Evolutionary conservation across 2,888 invertebrate genomes (phyloP).

Genomic region (Hyalella azteca): DNA sequence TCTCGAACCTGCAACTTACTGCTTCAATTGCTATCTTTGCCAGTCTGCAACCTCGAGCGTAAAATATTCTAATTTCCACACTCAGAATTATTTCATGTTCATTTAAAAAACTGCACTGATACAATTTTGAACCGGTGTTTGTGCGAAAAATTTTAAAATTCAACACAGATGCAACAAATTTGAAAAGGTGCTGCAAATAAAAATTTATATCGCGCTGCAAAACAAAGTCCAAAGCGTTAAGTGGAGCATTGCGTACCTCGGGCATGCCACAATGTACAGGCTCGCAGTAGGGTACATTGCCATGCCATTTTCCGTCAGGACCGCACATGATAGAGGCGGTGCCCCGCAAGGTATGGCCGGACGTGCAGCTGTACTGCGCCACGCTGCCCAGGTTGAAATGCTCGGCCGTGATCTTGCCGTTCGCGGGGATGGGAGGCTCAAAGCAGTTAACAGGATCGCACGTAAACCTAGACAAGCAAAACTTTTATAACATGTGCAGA

Average conservation of each 20-base stretch:
- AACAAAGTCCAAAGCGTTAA: no score
- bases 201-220: no score
- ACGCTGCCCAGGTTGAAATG: slow-evolving; percentile 54
- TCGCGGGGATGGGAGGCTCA: slow-evolving; percentile 49
- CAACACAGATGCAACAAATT: no score
- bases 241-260: slow-evolving; percentile 50
- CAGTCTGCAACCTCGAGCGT: no score
- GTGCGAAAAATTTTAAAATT: no score
- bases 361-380: slow-evolving; percentile 51
- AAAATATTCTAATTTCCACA: no score
- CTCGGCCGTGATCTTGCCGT: slow-evolving; percentile 55
- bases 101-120: no score
- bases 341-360: slow-evolving; percentile 52
- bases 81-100: no score
- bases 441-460: slow-evolving; percentile 56
- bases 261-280: slow-evolving; percentile 59
- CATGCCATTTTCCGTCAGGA: slow-evolving; percentile 59
- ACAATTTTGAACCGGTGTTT: no score
- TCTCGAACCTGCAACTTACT: no score
- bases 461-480: slow-evolving; percentile 40
- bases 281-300: slow-evolving; percentile 58
- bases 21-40: no score
- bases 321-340: slow-evolving; percentile 50
- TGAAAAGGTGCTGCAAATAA: no score
- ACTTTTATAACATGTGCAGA: not conserved